These are phyloP conservation scores for Corynorhinus townsendii DNA, from an alignment of 2,113 vertebrate genomes.

Conservation along the genomic window DNA sequence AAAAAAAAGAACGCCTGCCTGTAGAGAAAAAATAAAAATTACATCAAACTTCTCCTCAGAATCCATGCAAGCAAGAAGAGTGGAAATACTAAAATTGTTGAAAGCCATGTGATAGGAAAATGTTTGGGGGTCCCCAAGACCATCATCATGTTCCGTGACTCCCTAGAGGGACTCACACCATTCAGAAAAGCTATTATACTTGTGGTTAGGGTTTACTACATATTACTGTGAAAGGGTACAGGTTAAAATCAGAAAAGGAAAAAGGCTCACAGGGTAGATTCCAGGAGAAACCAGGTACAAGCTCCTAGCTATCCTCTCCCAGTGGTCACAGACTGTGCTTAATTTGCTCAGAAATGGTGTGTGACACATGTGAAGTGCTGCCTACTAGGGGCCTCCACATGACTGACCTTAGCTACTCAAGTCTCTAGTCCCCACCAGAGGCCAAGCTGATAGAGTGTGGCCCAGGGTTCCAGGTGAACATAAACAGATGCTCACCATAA, in stretches of 20 bases:
- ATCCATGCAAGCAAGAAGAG: neutral
- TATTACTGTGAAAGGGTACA: neutral
- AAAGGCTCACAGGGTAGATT: neutral
- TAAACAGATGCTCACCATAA: neutral
- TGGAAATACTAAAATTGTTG: neutral
- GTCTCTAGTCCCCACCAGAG: neutral
- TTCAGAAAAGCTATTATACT: neutral
- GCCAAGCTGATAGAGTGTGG: neutral
- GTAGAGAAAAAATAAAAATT: neutral
- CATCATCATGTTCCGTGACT: neutral
- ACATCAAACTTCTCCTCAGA: neutral
- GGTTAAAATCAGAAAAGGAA: neutral
- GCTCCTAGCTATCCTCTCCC: neutral
- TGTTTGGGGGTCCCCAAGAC: neutral
- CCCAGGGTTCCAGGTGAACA: neutral
- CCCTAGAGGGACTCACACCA: neutral
- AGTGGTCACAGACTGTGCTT: neutral
- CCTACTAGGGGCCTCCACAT: neutral
- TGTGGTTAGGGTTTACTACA: neutral
- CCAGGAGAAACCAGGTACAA: neutral
- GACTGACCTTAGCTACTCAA: neutral
- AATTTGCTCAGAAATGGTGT: neutral
- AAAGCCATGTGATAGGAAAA: neutral
- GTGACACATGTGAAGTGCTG: neutral
- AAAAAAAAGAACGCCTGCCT: neutral